Evolutionary conservation across 2,888 invertebrate genomes (phyloP).

Genomic region (Dolomedes plantarius): DNA sequence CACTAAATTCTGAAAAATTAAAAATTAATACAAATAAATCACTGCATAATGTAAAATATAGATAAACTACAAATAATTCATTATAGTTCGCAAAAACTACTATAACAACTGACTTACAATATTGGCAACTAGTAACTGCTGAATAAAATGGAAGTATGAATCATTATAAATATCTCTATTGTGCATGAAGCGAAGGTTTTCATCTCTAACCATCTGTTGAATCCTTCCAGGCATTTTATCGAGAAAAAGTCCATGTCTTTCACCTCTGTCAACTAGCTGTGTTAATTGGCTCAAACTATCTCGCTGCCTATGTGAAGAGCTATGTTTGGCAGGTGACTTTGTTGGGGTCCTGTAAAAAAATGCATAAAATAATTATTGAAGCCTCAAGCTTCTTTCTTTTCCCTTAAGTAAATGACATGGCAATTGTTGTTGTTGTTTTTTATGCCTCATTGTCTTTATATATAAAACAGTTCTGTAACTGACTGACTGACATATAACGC

Average conservation of each 20-base stretch:
- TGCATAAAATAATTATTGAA: too few relatives aligned
- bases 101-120: slow-evolving; percentile 71
- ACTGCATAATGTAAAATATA: neutral
- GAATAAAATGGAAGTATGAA: slow-evolving; percentile 78
- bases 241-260: slow-evolving; percentile 77
- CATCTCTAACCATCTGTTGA: slow-evolving; percentile 77
- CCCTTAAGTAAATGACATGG: too few relatives aligned
- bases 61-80: too few relatives aligned
- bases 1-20: slow-evolving; percentile 74
- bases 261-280: slow-evolving; percentile 79
- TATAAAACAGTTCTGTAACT: too few relatives aligned
- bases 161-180: slow-evolving; percentile 78
- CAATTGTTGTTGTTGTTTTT: too few relatives aligned
- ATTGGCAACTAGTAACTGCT: slow-evolving; percentile 75
- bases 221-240: slow-evolving; percentile 77
- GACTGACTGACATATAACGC: too few relatives aligned
- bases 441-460: too few relatives aligned
- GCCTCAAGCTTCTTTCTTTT: too few relatives aligned
- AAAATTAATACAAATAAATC: neutral
- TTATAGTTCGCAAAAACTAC: too few relatives aligned
- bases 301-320: slow-evolving; percentile 37
- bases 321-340: slow-evolving; percentile 36
- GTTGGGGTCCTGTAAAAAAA: slow-evolving; percentile 58
- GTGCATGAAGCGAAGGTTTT: slow-evolving; percentile 78
- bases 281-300: slow-evolving; percentile 79